A percentile compares a stretch with the other conserved stretches of the same genome.
Conservation (phyloP, 2,113 vertebrate genomes). For the Podarcis cretensis region DNA sequence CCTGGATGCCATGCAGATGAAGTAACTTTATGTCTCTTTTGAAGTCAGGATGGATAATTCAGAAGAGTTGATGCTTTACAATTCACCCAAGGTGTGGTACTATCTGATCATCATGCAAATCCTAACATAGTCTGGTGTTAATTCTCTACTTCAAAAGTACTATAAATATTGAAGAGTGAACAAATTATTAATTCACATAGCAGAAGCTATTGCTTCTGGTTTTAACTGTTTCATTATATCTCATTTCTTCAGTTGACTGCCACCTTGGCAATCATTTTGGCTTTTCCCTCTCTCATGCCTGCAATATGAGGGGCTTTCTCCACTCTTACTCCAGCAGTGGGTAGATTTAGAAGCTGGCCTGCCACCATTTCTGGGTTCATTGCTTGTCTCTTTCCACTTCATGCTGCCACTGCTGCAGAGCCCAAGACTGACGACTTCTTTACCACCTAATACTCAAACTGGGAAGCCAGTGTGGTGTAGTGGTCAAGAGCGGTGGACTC, state of each 20-base stretch:
- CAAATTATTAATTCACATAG: background rate
- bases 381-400: no score
- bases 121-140: background rate
- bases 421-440: no score
- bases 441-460: background rate
- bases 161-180: constrained; percentile 3
- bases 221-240: background rate
- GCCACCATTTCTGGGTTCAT: no score
- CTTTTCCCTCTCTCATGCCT: no score
- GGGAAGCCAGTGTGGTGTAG: no score
- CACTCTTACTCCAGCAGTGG: background rate
- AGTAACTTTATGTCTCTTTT: background rate
- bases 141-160: background rate
- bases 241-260: background rate
- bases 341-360: no score
- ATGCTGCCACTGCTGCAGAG: no score
- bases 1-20: background rate
- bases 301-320: background rate
- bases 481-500: no score
- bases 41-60: background rate
- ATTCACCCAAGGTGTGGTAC: background rate
- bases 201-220: background rate
- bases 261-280: no score
- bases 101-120: constrained; percentile 17
- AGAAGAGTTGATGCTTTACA: background rate